Conservation (phyloP, 2,113 vertebrate species). For the Myotis davidii region DNA sequence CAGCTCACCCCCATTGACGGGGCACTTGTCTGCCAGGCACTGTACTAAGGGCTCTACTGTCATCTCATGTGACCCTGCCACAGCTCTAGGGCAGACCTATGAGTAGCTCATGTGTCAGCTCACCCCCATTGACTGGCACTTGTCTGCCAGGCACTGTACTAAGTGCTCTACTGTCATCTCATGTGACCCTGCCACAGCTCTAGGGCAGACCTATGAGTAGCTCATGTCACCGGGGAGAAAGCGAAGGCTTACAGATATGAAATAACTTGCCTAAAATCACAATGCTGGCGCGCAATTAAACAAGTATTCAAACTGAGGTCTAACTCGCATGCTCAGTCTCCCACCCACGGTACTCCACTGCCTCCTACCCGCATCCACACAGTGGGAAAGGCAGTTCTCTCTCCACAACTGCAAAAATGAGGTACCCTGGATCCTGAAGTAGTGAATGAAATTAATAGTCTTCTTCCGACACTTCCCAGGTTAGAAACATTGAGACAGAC, state of each 20-base stretch:
- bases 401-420: background rate
- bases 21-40: background rate
- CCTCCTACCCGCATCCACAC: background rate
- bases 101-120: background rate
- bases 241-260: background rate
- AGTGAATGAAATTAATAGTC: background rate
- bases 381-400: background rate
- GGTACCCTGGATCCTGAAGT: background rate
- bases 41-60: too few species aligned
- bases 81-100: background rate
- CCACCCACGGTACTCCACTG: background rate
- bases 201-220: background rate
- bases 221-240: background rate
- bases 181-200: background rate
- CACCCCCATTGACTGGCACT: accelerated
- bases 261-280: background rate
- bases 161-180: too few species aligned
- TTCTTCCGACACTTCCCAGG: background rate
- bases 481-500: background rate
- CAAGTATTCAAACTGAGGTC: background rate
- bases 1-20: accelerated
- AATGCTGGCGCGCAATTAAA: background rate
- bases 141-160: background rate
- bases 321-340: background rate
- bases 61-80: background rate